Percentiles rank a stretch among this genome's conserved stretches.
Evolutionary conservation across 2,888 invertebrate species (phyloP).

Genomic region (Dichetophora obliterata): DNA sequence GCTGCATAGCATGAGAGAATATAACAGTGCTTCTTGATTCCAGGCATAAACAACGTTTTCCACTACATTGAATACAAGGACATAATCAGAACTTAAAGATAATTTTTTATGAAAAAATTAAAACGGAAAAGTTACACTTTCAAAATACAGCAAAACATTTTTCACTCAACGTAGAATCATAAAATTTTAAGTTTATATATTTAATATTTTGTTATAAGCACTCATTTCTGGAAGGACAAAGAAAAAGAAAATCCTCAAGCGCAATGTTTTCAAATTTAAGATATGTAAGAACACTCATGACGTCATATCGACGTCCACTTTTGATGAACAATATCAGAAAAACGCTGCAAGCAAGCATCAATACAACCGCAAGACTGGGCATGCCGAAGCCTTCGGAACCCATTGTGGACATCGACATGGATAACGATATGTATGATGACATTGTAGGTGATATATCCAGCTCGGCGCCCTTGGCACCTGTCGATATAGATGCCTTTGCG

Average conservation of each 20-base stretch:
- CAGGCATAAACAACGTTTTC: neutral
- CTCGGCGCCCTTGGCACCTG: constrained; percentile 35
- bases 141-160: too few species aligned
- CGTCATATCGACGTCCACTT: neutral
- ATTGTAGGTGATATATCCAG: neutral
- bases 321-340: neutral
- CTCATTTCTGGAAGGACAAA: too few species aligned
- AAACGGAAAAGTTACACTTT: too few species aligned
- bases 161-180: neutral
- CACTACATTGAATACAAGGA: neutral
- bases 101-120: too few species aligned
- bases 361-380: too few species aligned
- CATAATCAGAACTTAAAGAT: too few species aligned
- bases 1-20: neutral
- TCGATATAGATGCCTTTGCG: constrained; percentile 45
- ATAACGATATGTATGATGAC: constrained; percentile 40
- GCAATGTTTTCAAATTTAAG: neutral
- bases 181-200: neutral
- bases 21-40: neutral
- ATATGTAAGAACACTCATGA: neutral
- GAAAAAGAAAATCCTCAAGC: too few species aligned
- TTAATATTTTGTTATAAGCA: neutral
- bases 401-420: constrained; percentile 41
- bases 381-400: neutral
- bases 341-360: neutral